phyloP scores from a whole-genome alignment of 1,140 invertebrate genomes.

The Temnothorax longispinosus region DNA sequence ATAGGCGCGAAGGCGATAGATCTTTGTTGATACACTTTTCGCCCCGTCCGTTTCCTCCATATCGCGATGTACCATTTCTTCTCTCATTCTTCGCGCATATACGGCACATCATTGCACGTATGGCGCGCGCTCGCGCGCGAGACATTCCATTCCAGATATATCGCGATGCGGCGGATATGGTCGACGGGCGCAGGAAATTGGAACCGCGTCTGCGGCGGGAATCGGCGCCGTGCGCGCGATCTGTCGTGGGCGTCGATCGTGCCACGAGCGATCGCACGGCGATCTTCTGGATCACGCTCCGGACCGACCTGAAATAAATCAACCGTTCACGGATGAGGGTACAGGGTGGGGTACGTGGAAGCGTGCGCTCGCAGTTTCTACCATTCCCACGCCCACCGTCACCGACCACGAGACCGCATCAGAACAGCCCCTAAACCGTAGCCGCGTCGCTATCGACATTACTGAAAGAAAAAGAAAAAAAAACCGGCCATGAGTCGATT shows the following conservation, averaged over 20 bases:
- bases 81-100: slow-evolving; percentile 33
- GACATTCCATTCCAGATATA: neutral
- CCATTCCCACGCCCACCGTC: slow-evolving; percentile 74
- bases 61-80: slow-evolving; percentile 40
- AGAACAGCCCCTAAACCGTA: slow-evolving; percentile 32
- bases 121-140: neutral
- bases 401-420: slow-evolving; percentile 50
- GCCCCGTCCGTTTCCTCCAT: neutral
- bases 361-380: slow-evolving; percentile 69
- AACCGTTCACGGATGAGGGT: slow-evolving; percentile 15
- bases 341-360: slow-evolving; percentile 34
- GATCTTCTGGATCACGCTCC: slow-evolving; percentile 47
- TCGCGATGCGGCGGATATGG: neutral
- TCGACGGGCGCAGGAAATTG: slow-evolving; percentile 42
- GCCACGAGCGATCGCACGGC: slow-evolving; percentile 46
- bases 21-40: slow-evolving; percentile 20
- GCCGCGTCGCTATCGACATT: slow-evolving; percentile 61
- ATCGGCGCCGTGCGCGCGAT: neutral
- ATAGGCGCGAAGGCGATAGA: slow-evolving; percentile 43
- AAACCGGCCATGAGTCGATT: slow-evolving; percentile 57
- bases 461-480: slow-evolving; percentile 62
- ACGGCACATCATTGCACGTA: neutral
- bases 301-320: slow-evolving; percentile 27
- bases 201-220: slow-evolving; percentile 15
- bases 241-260: slow-evolving; percentile 64